Evolutionary conservation across 2,888 invertebrate genomes (phyloP), one percentile per base, ranked within the genome.

Genomic region (Folsomia candida): DNA sequence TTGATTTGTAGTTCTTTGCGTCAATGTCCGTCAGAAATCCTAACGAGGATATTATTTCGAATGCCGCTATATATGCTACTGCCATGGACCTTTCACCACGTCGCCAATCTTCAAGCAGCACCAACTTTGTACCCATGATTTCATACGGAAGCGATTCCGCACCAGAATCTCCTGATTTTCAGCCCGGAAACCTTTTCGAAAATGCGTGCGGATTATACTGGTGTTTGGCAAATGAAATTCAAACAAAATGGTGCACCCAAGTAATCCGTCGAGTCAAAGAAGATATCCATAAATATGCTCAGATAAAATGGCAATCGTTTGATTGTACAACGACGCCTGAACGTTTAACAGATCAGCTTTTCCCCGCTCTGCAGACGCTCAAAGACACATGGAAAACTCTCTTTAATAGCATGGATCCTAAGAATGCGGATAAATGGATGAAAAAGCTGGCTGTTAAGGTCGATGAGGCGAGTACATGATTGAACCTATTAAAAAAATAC

Each of bases 181-280:
- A n/a, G n/a, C n/a, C n/a, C n/a, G n/a, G n/a, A n/a, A n/a, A 76
- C 51, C 27, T 79, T n/a, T 79, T 79, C 66, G 70, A 70, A 9
- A 67, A 73, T 57, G 69, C 73, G 24, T 68, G 73, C 18, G 70
- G 75, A n/a, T 59, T 76, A 0, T 79, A 75, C 47, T 68, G 69
- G 20, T 76, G 76, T 67, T 63, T 77, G 18, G 68, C 71, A 24
- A 76, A 78, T 54, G 76, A 76, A 59, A 75, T 79, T 54, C 72
- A 77, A 26, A 65, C 67, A 22, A 76, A 75, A 64, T 79, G 79
- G 79, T 69, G 64, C 54, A 62, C 58, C 22, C 67, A 73, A 22
- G 67, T 77, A 25, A 62, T 66, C 29, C 70, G 72, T 6, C 27
- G 74, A 47, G 59, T 70, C 14, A 58, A 66, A 14, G 75, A 74